phyloP scores from a whole-genome alignment of 2,888 invertebrate genomes.

The Yponomeuta evonymella region DNA sequence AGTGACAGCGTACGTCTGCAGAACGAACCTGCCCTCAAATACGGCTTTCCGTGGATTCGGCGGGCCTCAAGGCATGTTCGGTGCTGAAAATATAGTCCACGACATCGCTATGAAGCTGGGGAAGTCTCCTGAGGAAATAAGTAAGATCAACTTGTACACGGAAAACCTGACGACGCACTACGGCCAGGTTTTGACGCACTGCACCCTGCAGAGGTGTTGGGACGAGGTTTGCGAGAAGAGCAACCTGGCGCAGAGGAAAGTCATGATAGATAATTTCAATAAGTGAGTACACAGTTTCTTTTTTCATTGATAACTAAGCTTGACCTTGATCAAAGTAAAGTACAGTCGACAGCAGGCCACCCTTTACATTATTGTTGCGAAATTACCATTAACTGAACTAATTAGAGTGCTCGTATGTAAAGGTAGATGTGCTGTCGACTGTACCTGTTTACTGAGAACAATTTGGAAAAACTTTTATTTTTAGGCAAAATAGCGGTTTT shows the following conservation, averaged over 20 bases:
- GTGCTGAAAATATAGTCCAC: slow-evolving; percentile 85
- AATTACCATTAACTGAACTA: too few relatives aligned
- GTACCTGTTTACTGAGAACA: too few relatives aligned
- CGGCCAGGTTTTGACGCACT: slow-evolving; percentile 82
- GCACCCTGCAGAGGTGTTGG: slow-evolving; percentile 87
- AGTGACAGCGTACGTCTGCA: slow-evolving; percentile 84
- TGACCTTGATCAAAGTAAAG: too few relatives aligned
- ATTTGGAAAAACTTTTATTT: too few relatives aligned
- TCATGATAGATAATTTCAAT: slow-evolving; percentile 81
- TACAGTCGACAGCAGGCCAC: too few relatives aligned
- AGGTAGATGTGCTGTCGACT: too few relatives aligned
- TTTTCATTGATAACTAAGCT: too few relatives aligned
- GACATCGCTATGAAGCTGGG: slow-evolving; percentile 84
- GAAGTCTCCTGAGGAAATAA: slow-evolving; percentile 79
- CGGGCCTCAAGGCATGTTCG: slow-evolving; percentile 93
- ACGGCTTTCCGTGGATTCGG: slow-evolving; percentile 97
- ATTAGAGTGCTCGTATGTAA: too few relatives aligned
- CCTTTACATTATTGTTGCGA: too few relatives aligned
- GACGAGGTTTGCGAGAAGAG: slow-evolving; percentile 83
- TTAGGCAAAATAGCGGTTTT: too few relatives aligned
- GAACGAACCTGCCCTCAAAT: slow-evolving; percentile 93
- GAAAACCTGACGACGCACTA: slow-evolving; percentile 88
- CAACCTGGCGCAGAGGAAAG: slow-evolving; percentile 76
- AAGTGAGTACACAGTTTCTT: slow-evolving; percentile 58
- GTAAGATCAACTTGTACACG: slow-evolving; percentile 84